Evolutionary conservation across 1,140 invertebrate species (phyloP), one percentile per base, ranked within the genome.

Genomic region (Conopomorpha cramerella): DNA sequence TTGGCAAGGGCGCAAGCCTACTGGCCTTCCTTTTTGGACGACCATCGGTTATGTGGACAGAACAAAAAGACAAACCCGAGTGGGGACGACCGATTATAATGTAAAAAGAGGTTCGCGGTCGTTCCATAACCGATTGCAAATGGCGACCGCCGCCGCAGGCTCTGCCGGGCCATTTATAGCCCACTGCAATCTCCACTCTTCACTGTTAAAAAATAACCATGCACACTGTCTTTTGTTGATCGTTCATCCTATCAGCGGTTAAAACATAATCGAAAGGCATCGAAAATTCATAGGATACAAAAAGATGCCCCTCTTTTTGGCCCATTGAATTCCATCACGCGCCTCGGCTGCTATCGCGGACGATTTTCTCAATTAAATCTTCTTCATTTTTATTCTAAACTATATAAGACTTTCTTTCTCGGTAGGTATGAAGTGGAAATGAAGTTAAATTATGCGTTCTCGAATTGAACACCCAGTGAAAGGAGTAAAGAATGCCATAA

Each of bases 81-180:
- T 48, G 51, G 49, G 45, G 55, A 55, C 57, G 56, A 63, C 59
- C 58, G 65, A 70, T 70, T 70, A 71, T 71, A 71, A 67, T 70
- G 51, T 64, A 71, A 72, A 74, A 74, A 74, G 58, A 66, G 63
- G 51, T 66, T 51, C 49, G 63, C 54, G 53, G 52, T 55, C 65
- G 67, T 64, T 66, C 65, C 65, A 72, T 72, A 72, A 70, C 56
- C 55, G 67, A 66, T 74, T 66, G 67, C 63, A 74, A 74, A 74
- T 70, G 65, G 62, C 62, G 58, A 57, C 54, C 55, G 70, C 70
- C 66, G 38, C 57, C 49, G 64, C n/a, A n/a, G 60, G 56, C 40
- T 40, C 39, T 45, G 43, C 44, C 44, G 47, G 44, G 51, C 63
- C 70, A 59, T 66, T 74, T 74, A 72, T 61, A 67, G 70, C 55